Evolutionary conservation across 2,113 vertebrate species (phyloP).

Genomic region (Phainopepla nitens): DNA sequence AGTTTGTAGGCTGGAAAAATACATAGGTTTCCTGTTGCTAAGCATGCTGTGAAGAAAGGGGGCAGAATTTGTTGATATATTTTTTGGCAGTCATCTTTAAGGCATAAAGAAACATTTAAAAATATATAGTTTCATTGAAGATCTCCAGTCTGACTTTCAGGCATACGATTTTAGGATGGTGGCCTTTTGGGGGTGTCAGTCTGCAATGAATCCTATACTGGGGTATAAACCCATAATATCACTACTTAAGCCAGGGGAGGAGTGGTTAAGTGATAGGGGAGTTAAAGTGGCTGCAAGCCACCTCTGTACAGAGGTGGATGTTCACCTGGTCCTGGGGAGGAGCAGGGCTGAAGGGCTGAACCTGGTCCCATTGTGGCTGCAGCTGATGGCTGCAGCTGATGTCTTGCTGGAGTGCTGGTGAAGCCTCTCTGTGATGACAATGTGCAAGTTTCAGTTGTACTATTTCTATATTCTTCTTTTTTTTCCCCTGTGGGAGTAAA

Average conservation of each 20-base stretch:
- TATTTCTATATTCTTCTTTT: background rate
- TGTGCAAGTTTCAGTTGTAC: background rate
- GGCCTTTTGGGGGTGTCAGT: background rate
- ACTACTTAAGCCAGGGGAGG: background rate
- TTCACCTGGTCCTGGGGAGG: background rate
- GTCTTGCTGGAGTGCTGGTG: background rate
- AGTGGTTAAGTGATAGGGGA: background rate
- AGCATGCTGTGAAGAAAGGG: background rate
- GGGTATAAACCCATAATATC: background rate
- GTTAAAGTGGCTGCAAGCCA: background rate
- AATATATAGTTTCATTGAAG: background rate
- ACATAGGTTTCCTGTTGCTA: background rate
- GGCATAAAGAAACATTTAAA: background rate
- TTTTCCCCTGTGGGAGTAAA: background rate
- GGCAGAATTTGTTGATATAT: background rate
- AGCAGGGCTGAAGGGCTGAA: background rate
- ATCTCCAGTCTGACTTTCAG: background rate
- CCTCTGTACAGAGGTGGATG: background rate
- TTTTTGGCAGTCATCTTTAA: background rate
- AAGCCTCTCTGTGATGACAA: background rate
- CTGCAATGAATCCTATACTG: background rate
- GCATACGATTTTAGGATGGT: accelerated
- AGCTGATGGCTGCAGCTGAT: background rate
- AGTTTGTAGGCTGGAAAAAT: background rate
- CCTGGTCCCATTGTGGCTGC: background rate